Conservation (phyloP, 2,888 invertebrate species). For the Perizoma flavofasciatum region DNA sequence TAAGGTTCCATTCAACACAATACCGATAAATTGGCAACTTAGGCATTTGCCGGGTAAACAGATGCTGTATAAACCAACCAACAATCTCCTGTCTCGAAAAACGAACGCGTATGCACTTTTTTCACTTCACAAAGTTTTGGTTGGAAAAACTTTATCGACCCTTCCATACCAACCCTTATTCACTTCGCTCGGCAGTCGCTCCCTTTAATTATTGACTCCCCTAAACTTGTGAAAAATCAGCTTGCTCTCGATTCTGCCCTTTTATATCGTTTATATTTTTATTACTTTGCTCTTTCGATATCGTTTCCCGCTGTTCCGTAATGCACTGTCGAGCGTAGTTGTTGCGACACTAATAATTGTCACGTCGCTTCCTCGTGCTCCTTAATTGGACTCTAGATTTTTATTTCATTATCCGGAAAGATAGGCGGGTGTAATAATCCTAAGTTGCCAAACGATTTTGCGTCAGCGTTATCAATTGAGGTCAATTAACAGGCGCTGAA, state of each 20-base stretch:
- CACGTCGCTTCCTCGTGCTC: conserved; percentile 53
- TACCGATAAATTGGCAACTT: conserved; percentile 27
- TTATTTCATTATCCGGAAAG: conserved; percentile 64
- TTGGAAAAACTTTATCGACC: conserved; percentile 75
- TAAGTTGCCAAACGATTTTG: conserved; percentile 64
- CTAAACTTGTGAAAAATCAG: conserved; percentile 74
- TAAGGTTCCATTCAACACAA: conserved; percentile 26
- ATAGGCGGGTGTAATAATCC: conserved; percentile 46
- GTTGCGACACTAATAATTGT: conserved; percentile 45
- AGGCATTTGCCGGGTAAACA: conserved; percentile 13
- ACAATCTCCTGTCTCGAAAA: conserved; percentile 3
- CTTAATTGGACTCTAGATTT: conserved; percentile 56
- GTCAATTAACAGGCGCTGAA: conserved; percentile 67
- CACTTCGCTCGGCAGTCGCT: conserved; percentile 73
- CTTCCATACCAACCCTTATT: conserved; percentile 79
- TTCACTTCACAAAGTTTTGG: conserved; percentile 23
- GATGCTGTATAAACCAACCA: conserved; percentile 18
- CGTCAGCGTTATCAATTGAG: conserved; percentile 71
- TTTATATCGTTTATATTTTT: conserved; percentile 72
- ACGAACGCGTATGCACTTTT: conserved; percentile 16
- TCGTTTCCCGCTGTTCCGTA: conserved; percentile 43
- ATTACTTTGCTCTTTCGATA: conserved; percentile 56
- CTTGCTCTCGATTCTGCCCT: conserved; percentile 65
- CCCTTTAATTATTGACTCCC: conserved; percentile 82
- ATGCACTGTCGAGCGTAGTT: conserved; percentile 42